Percentiles rank a stretch among this genome's conserved stretches.
phyloP scores from a whole-genome alignment of 2,888 invertebrate species.

The Ophion costatus region DNA sequence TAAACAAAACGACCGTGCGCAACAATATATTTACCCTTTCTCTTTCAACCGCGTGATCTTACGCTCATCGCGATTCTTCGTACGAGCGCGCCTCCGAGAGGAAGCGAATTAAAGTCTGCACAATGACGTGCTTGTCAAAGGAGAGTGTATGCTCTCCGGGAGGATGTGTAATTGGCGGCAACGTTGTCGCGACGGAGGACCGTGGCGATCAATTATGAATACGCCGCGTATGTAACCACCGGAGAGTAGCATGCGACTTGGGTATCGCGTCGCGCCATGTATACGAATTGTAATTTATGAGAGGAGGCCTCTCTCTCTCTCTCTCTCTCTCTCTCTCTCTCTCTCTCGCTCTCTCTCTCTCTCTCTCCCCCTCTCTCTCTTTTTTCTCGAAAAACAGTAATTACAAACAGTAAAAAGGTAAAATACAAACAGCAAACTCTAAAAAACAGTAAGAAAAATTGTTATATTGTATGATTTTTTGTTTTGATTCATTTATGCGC shows the following conservation, averaged over 20 bases:
- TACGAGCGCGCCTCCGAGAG: background rate
- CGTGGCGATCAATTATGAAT: conserved; percentile 65
- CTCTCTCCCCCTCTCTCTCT: no score
- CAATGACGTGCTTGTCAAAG: background rate
- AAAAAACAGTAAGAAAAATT: no score
- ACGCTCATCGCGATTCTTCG: background rate
- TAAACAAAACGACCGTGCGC: conserved; percentile 61
- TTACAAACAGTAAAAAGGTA: no score
- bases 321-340: conserved; percentile 39
- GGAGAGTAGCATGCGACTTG: conserved; percentile 16
- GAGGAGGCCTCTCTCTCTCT: conserved; percentile 23
- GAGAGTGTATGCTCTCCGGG: conserved; percentile 15
- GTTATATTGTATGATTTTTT: no score
- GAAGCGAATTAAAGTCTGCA: background rate
- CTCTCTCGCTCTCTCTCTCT: background rate
- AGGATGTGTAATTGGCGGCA: conserved; percentile 41
- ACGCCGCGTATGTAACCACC: conserved; percentile 51
- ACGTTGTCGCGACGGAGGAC: conserved; percentile 60
- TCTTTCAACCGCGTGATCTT: background rate
- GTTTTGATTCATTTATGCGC: no score
- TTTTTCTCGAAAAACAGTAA: no score
- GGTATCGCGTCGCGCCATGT: conserved; percentile 1
- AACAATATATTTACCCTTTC: conserved; percentile 20
- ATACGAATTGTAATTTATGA: conserved; percentile 34
- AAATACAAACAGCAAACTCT: no score